Evolutionary conservation across 2,888 invertebrate species (phyloP), one percentile per base, ranked within the genome.

Genomic region (Tachystola acroxantha): DNA sequence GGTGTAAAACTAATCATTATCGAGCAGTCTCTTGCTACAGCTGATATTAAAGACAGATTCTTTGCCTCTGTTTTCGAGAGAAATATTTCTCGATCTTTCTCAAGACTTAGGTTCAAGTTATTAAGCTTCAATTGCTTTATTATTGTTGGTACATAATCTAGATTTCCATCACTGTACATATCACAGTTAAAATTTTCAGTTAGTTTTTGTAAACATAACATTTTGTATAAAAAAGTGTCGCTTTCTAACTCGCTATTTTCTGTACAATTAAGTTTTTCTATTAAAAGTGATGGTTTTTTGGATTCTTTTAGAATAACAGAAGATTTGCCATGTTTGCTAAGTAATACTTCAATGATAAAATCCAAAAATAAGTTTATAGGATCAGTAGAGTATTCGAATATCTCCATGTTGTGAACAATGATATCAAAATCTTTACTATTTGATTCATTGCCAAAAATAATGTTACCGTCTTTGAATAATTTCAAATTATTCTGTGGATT

Each of bases 11-110:
- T 85, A 33, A 92, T 82, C 89, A 92, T 91, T 14, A 92, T 85
- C 0, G 92, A 93, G 55, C 92, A 92, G 57, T 93, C 93, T 64
- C 90, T 92, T 11, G 91, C 90, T 3, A 92, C 88, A 16, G 92
- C 89, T 9, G 92, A 90, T 49, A 92, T 77, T 36, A 92, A 67
- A 1, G 74, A 70, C 34, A 71, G 45, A 32, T 74, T 52, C 16
- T 57, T 34, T 0, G 64, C 50, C 19, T 67, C 46, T 4, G 54
- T 26, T 1, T 32, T 44, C 10, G 54, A 37, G 0, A 72, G 26
- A 45, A 80, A 77, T 2, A 14, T 38, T 0, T 64, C 40, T 49
- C 40, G 60, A 11, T 71, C 58, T 3, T 1, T 36, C 34, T 46
- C 34, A 14, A 40, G 31, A 14, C 24, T 50, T 19, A 78, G 42